Conservation (phyloP, 2,797 vertebrate genomes). For the Euthynnus affinis region DNA sequence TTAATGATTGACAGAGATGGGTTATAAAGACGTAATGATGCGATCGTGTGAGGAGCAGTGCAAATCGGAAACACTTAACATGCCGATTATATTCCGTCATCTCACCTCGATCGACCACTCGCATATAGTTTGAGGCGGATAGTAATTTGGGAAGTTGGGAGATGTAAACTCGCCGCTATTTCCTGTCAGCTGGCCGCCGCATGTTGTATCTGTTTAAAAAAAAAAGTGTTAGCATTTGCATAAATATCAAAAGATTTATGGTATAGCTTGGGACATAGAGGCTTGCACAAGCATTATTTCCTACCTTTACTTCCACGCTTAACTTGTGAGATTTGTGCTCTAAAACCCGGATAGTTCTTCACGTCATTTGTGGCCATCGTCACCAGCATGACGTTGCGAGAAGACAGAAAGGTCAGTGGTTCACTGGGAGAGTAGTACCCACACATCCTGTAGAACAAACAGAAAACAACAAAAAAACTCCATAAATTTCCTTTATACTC, state of each 20-base stretch:
- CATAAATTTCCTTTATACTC: too few relatives aligned
- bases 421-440: constrained; percentile 89
- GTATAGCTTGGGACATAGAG: neutral
- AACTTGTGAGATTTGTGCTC: constrained; percentile 90
- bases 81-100: accelerated
- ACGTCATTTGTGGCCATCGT: constrained; percentile 87
- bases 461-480: constrained; percentile 35
- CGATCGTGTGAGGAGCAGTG: neutral
- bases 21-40: neutral
- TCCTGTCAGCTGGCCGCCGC: constrained; percentile 83
- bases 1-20: constrained; percentile 60
- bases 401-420: constrained; percentile 92
- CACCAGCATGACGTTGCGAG: constrained; percentile 94
- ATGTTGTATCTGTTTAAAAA: constrained; percentile 66
- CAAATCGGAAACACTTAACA: neutral
- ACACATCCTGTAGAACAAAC: constrained; percentile 87
- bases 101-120: constrained; percentile 92
- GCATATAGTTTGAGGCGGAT: constrained; percentile 87
- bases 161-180: constrained; percentile 85
- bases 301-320: constrained; percentile 74
- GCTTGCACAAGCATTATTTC: neutral
- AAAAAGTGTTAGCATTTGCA: neutral
- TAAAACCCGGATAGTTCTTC: constrained; percentile 89
- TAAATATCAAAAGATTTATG: neutral
- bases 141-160: constrained; percentile 93